phyloP scores from a whole-genome alignment of 2,888 invertebrate genomes.

The Habroteleia sp. region DNA sequence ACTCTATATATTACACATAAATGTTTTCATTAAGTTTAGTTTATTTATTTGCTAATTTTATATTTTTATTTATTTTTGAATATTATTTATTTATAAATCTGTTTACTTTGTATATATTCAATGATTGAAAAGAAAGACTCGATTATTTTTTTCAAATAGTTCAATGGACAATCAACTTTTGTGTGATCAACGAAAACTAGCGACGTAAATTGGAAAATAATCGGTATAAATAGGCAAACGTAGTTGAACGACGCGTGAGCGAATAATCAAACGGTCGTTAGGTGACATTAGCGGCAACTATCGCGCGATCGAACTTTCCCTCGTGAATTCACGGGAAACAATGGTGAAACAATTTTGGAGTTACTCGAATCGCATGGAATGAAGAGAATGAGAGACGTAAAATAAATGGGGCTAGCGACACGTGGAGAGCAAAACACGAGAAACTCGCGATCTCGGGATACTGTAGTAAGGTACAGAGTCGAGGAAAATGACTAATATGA shows the following conservation, averaged over 20 bases:
- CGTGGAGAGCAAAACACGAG: slow-evolving; percentile 19
- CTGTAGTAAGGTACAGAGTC: slow-evolving; percentile 10
- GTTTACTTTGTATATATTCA: too few relatives aligned
- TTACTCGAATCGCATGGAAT: slow-evolving; percentile 19
- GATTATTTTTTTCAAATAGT: slow-evolving; percentile 2
- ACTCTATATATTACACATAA: too few relatives aligned
- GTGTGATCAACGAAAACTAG: slow-evolving; percentile 1
- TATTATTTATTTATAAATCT: too few relatives aligned
- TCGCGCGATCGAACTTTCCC: slow-evolving; percentile 27
- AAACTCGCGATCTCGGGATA: slow-evolving; percentile 15
- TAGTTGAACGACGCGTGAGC: slow-evolving; percentile 4
- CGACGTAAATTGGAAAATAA: slow-evolving; percentile 12
- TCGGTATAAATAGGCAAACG: slow-evolving; percentile 15
- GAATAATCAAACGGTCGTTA: slow-evolving; percentile 57
- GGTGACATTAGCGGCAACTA: slow-evolving; percentile 47
- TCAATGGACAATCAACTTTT: slow-evolving; percentile 10
- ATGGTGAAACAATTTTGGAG: slow-evolving; percentile 47
- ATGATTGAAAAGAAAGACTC: too few relatives aligned
- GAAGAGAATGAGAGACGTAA: slow-evolving; percentile 29
- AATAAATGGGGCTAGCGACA: slow-evolving; percentile 39
- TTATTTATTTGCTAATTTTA: too few relatives aligned
- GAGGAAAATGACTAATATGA: slow-evolving; percentile 52
- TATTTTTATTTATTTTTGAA: too few relatives aligned
- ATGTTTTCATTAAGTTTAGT: too few relatives aligned
- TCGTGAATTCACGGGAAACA: slow-evolving; percentile 55